Percentiles rank a stretch among this genome's conserved stretches.
phyloP scores from a whole-genome alignment of 2,797 vertebrate genomes.

The Bovichtus variegatus region DNA sequence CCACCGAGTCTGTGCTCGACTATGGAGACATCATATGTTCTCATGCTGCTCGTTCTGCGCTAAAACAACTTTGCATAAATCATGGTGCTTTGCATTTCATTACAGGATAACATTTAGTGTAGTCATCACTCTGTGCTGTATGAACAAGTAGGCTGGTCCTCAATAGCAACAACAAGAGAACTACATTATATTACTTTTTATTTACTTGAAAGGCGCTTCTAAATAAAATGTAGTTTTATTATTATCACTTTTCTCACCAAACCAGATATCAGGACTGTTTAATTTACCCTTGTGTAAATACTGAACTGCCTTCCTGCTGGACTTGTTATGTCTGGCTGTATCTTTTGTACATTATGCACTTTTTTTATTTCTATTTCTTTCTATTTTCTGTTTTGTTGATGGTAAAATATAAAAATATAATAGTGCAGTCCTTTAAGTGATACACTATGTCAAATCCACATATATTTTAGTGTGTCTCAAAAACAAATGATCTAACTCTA shows the following conservation, averaged over 20 bases:
- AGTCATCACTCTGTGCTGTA: not conserved
- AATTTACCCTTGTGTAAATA: not conserved
- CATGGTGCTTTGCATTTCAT: not conserved
- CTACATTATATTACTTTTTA: not conserved
- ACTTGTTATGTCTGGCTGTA: not conserved
- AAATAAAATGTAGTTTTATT: too few relatives aligned
- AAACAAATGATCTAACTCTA: not conserved
- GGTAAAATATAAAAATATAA: too few relatives aligned
- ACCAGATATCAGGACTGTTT: not conserved
- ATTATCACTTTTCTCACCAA: not conserved
- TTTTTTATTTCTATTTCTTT: not conserved
- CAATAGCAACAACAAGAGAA: not conserved
- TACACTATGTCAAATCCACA: conserved; percentile 1
- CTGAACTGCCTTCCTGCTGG: not conserved
- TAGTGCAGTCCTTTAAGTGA: not conserved
- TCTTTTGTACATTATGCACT: not conserved
- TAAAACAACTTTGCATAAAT: not conserved
- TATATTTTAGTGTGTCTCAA: not conserved
- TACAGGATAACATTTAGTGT: not conserved
- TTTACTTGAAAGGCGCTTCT: too few relatives aligned
- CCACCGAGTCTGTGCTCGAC: not conserved
- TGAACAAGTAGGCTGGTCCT: not conserved
- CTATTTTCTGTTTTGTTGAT: too few relatives aligned
- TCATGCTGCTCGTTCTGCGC: not conserved
- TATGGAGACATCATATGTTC: not conserved